Evolutionary conservation across 2,113 vertebrate genomes (phyloP), one percentile per base, ranked within the genome.

Genomic region (Chrysochloris asiatica): DNA sequence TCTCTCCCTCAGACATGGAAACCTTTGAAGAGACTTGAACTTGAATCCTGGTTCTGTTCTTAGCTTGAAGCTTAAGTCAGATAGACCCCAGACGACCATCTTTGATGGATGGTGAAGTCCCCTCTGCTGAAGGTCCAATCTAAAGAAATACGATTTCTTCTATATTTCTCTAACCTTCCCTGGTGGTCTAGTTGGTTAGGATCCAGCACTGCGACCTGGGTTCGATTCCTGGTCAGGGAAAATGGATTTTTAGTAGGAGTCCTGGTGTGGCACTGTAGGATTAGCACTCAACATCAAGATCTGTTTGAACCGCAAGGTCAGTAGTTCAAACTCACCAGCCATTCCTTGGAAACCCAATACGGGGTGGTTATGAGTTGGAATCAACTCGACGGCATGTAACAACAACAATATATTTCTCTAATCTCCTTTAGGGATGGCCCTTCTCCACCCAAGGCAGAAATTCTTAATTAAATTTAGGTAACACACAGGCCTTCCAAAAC

Each of bases 321-420:
- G n/a, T n/a, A n/a, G n/a, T n/a, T n/a, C n/a, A n/a, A n/a, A n/a
- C n/a, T n/a, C n/a, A n/a, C n/a, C n/a, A n/a, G n/a, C n/a, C n/a
- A n/a, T n/a, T n/a, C n/a, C n/a, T n/a, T n/a, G n/a, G n/a, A n/a
- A n/a, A n/a, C n/a, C n/a, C n/a, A n/a, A n/a, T n/a, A n/a, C n/a
- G n/a, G n/a, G n/a, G n/a, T n/a, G n/a, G n/a, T n/a, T n/a, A n/a
- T n/a, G n/a, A n/a, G n/a, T n/a, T n/a, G n/a, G n/a, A n/a, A n/a
- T n/a, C n/a, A n/a, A n/a, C n/a, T n/a, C n/a, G n/a, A n/a, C n/a
- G n/a, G n/a, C n/a, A n/a, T n/a, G n/a, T n/a, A n/a, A n/a, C n/a
- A n/a, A n/a, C n/a, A n/a, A n/a, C n/a, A n/a, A n/a, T 67, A 21
- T 69, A 93, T 83, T 72, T 63, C 33, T 75, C 86, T 92, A 79